Evolutionary conservation across 2,797 vertebrate species (phyloP), one percentile per base, ranked within the genome.

Genomic region (Oreortyx pictus): DNA sequence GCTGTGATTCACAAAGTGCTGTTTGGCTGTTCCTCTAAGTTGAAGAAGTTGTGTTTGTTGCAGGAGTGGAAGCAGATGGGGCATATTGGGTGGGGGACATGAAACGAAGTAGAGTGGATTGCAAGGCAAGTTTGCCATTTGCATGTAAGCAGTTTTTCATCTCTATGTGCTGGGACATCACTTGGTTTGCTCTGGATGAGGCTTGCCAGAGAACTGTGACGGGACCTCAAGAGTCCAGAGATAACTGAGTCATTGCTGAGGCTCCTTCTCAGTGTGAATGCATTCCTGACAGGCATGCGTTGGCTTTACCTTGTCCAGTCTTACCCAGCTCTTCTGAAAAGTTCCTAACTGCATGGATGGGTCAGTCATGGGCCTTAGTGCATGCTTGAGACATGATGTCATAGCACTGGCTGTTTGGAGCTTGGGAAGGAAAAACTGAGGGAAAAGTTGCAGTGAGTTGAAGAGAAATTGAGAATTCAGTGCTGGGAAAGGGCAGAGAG

Each of bases 261-360:
- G 41, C 41, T 56, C 5, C 25, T 39, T 79, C 7, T 75, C 7
- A 3, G 22, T 12, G 6, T 54, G 56, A n/a, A 43, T 25, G 17
- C n/a, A 15, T 6, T 76, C 4, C 57, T 76, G 60, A 25, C 9
- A 35, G 47, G 4, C 0, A 0, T 29, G 20, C 29, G 33, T 18
- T 81, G 31, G 14, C 9, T 22, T 18, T 82, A 22, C 47, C 52
- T 64, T 78, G 35, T 47, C 8, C 61, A 77, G 31, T 44, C 37
- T 43, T 80, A 16, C 35, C 14, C 14, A 31, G 62, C 23, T 54
- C 14, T 86, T 60, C 80, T 57, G 27, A 46, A 83, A 61, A 27
- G n/a, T 67, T 76, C 64, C 54, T 50, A 47, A 22, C 17, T 35
- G 33, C 8, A 11, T 5, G 29, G 25, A 14, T 29, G 33, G 7